phyloP scores from a whole-genome alignment of 2,888 invertebrate genomes.

The Meandrusa payeni region DNA sequence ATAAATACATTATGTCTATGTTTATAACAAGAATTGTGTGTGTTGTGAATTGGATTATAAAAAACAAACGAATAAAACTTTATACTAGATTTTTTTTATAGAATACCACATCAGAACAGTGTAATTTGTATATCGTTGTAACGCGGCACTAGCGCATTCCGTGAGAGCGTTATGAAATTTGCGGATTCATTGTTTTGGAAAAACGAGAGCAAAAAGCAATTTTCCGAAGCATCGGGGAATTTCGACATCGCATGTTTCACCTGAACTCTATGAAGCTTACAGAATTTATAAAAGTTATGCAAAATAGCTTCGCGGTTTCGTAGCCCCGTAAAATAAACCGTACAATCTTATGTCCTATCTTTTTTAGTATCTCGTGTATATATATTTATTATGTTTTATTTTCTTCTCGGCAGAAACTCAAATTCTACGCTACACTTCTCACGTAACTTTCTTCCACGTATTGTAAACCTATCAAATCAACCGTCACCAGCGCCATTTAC shows the following conservation, averaged over 20 bases:
- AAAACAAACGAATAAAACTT: too few species aligned
- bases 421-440: too few species aligned
- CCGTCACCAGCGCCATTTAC: too few species aligned
- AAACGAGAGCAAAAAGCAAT: slow-evolving; percentile 17
- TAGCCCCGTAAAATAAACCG: not conserved
- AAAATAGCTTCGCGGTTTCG: slow-evolving; percentile 1
- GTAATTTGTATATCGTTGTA: slow-evolving; percentile 4
- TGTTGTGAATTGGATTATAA: too few species aligned
- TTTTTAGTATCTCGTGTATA: too few species aligned
- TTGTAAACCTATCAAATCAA: too few species aligned
- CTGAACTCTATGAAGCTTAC: slow-evolving; percentile 1
- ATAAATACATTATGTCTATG: too few species aligned
- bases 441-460: too few species aligned
- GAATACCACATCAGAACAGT: slow-evolving; percentile 2
- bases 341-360: too few species aligned
- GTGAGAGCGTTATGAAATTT: slow-evolving; percentile 12
- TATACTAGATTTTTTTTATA: not conserved
- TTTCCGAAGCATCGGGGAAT: slow-evolving; percentile 13
- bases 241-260: slow-evolving; percentile 5
- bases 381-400: too few species aligned
- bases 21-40: too few species aligned
- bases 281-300: slow-evolving; percentile 4
- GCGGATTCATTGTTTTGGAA: slow-evolving; percentile 18
- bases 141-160: slow-evolving; percentile 1
- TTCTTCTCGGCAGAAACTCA: too few species aligned